Conservation (phyloP, 1,140 invertebrate species). For the Maniola jurtina region DNA sequence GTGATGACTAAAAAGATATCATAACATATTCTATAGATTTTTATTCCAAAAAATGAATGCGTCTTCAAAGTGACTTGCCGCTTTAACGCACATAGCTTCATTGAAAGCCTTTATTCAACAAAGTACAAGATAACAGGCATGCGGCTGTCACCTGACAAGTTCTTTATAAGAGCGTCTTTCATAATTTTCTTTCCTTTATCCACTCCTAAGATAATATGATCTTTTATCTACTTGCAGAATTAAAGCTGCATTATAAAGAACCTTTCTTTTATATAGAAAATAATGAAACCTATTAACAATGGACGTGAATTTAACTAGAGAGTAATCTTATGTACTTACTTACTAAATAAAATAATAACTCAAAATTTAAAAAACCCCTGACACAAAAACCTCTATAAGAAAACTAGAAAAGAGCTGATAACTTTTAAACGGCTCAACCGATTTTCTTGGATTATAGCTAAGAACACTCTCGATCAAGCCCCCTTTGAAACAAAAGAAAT, state of each 20-base stretch:
- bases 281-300: background rate
- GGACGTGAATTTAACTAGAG: too few species aligned
- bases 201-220: constrained; percentile 1
- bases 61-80: background rate
- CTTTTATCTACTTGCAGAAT: constrained; percentile 3
- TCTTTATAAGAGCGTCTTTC: constrained; percentile 9
- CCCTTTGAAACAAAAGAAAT: too few species aligned
- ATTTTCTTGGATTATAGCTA: too few species aligned
- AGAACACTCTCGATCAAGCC: too few species aligned
- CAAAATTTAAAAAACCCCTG: too few species aligned
- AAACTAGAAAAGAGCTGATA: too few species aligned
- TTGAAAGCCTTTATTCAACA: constrained; percentile 38
- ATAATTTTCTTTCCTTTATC: constrained; percentile 4
- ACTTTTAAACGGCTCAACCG: too few species aligned
- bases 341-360: too few species aligned
- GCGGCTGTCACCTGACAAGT: constrained; percentile 12
- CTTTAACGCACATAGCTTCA: constrained; percentile 18
- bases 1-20: too few species aligned
- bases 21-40: too few species aligned
- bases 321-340: too few species aligned
- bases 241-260: constrained; percentile 7
- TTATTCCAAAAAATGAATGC: background rate
- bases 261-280: background rate
- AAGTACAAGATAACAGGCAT: constrained; percentile 32
- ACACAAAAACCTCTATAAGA: too few species aligned